Evolutionary conservation across 2,888 invertebrate genomes (phyloP), one percentile per base, ranked within the genome.

Genomic region (Nezara viridula): DNA sequence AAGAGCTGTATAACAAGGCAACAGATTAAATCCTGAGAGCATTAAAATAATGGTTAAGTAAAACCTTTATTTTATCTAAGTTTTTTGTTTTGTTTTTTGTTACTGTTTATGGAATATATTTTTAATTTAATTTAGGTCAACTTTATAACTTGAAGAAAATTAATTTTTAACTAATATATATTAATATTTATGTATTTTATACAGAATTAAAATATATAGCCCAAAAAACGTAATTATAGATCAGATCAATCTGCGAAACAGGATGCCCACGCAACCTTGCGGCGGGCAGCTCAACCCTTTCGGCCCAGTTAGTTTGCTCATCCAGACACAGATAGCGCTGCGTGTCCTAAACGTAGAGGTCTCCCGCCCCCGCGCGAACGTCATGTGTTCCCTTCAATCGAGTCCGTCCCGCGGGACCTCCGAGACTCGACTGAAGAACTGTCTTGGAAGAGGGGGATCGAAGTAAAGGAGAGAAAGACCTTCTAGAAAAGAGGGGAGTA

Each of bases 281-380:
- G 66, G 66, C 32, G 66, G 32, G 2, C 19, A 24, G 66, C 81
- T n/a, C 85, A 88, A 88, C 88, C 88, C 88, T 88, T 81, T 88
- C 47, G 85, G 7, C 85, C 27, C 12, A n/a, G 19, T 32, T 88
- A 88, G 88, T 88, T 85, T 37, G 24, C 50, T 49, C 37, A 40
- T 21, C 21, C 10, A 24, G 85, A 14, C 50, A 85, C 37, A 88
- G 88, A 81, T 24, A 37, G 49, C 88, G 44, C 81, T 77, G 52
- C 52, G 85, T 50, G 50, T 21, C 7, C 73, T 49, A 73, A 16
- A 27, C 86, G 1, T 5, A 1, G 6, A 3, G 2, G 5, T 24
- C 24, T 47, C 44, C 44, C 81, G 81, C 44, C n/a, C 0, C 2
- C 6, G 3, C 24, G 40, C 81, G 81, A 81, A 40, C 7, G 44